A percentile compares a stretch with the other conserved stretches of the same genome.
These are phyloP conservation scores for Galemys pyrenaicus DNA, from an alignment of 2,113 vertebrate genomes.

Conservation along the genomic window DNA sequence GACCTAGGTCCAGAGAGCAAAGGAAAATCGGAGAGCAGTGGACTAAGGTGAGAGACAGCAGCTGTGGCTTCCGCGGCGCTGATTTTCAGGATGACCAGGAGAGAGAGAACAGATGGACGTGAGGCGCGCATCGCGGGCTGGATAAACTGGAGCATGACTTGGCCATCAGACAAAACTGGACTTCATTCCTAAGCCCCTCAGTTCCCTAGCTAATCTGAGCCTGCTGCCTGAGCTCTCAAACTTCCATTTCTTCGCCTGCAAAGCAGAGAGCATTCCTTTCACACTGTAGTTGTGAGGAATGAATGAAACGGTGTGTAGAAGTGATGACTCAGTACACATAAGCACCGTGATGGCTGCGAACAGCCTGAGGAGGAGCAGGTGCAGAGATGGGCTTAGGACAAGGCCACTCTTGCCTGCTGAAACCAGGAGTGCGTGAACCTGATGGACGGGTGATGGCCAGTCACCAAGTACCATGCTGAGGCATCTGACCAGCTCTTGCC, in stretches of 20 bases:
- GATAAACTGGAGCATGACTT: background rate
- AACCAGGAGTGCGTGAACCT: rapidly evolving
- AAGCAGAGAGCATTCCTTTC: background rate
- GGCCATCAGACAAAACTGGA: background rate
- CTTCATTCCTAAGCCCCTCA: background rate
- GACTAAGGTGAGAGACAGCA: background rate
- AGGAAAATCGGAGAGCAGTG: background rate
- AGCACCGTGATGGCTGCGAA: rapidly evolving
- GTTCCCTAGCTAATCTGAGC: background rate
- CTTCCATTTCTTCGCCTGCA: background rate
- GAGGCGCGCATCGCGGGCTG: background rate
- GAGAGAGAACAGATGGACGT: background rate
- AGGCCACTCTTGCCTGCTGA: background rate
- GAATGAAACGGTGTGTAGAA: background rate
- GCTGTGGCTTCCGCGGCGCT: background rate
- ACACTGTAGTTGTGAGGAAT: background rate
- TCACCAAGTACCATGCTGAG: background rate
- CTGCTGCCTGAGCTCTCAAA: background rate
- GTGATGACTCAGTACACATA: background rate
- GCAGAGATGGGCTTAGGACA: background rate
- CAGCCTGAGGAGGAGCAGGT: background rate
- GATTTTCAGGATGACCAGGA: background rate
- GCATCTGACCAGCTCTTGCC: background rate
- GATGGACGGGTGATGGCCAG: rapidly evolving
- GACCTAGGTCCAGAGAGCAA: background rate